phyloP scores from a whole-genome alignment of 2,113 vertebrate species.

The Anhinga anhinga region DNA sequence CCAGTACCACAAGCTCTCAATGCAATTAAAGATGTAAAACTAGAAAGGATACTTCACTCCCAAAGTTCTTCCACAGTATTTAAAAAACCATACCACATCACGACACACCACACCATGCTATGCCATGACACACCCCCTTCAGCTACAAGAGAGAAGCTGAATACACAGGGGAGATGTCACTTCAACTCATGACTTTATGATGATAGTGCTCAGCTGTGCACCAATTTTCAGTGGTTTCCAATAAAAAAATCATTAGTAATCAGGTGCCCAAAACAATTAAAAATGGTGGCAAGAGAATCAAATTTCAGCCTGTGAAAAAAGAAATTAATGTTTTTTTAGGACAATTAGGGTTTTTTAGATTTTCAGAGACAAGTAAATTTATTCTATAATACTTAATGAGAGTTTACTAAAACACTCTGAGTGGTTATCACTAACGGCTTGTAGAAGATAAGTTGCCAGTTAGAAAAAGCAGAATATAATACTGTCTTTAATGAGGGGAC shows the following conservation, averaged over 20 bases:
- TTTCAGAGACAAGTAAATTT: not conserved
- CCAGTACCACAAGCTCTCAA: not conserved
- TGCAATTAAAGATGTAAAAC: not conserved
- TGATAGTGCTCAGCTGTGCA: not conserved
- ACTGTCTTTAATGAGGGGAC: not conserved
- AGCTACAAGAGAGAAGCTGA: not conserved
- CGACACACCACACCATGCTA: fast-evolving
- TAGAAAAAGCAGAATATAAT: not conserved
- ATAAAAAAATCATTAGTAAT: not conserved
- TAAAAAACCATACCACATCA: not conserved
- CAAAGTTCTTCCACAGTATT: not conserved
- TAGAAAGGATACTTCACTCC: not conserved
- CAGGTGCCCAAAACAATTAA: not conserved
- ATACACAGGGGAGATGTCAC: not conserved
- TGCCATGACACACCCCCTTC: fast-evolving
- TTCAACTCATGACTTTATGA: not conserved
- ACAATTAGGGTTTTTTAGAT: not conserved
- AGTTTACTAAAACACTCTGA: not conserved
- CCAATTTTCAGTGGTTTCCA: not conserved
- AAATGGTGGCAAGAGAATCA: not conserved
- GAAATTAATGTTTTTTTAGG: not conserved
- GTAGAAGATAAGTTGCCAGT: not conserved
- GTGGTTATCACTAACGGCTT: not conserved
- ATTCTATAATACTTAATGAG: not conserved
- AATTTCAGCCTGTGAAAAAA: not conserved